Evolutionary conservation across 2,113 vertebrate genomes (phyloP).

Genomic region (Corapipo altera): DNA sequence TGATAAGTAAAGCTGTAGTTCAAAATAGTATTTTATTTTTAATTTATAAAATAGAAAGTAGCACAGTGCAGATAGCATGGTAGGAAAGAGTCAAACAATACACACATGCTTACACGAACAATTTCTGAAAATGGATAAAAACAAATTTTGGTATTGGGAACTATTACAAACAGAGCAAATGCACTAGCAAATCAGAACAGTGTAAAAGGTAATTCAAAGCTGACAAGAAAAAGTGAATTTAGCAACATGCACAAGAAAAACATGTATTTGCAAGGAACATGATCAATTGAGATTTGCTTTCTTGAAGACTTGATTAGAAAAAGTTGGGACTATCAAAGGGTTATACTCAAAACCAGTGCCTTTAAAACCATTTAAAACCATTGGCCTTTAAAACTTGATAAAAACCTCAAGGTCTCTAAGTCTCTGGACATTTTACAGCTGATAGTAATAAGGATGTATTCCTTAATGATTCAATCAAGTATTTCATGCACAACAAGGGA

Average conservation of each 20-base stretch:
- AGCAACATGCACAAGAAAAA: background rate
- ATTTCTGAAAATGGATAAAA: background rate
- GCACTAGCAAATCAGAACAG: background rate
- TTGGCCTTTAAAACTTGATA: background rate
- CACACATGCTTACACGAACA: background rate
- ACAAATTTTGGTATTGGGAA: background rate
- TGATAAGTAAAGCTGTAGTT: background rate
- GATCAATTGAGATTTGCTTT: background rate
- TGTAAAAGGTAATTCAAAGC: background rate
- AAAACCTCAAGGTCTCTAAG: background rate
- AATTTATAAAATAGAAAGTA: background rate
- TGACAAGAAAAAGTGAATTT: background rate
- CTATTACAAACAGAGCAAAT: background rate
- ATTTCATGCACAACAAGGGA: background rate
- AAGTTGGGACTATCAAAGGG: background rate
- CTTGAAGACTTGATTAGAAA: background rate
- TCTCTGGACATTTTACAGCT: background rate
- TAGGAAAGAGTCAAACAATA: background rate
- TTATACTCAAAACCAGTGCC: accelerated
- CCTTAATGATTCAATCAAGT: background rate
- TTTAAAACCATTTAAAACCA: background rate
- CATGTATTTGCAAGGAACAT: background rate
- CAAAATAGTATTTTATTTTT: background rate
- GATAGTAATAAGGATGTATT: background rate
- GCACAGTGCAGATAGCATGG: background rate